Evolutionary conservation across 2,888 invertebrate species (phyloP).

Genomic region (Latrodectus hesperus): DNA sequence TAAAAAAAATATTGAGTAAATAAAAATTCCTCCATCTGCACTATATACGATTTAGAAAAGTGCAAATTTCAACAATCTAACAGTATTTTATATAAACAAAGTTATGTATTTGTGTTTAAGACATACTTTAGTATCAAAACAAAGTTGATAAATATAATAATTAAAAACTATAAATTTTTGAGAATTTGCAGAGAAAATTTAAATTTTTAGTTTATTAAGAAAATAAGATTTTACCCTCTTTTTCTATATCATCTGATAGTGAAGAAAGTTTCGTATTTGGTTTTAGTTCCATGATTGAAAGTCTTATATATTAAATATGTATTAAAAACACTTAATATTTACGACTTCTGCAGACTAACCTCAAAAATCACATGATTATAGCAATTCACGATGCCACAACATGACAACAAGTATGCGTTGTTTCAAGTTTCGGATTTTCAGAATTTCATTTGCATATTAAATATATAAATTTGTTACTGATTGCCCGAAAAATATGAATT

Average conservation of each 20-base stretch:
- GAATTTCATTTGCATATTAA: background rate
- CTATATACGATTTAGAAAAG: too few species aligned
- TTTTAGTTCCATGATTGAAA: constrained; percentile 36
- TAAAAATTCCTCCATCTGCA: too few species aligned
- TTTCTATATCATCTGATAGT: constrained; percentile 74
- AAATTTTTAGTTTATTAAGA: background rate
- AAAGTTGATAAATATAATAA: too few species aligned
- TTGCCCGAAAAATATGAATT: too few species aligned
- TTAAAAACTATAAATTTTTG: too few species aligned
- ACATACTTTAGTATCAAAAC: too few species aligned
- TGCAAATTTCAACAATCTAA: too few species aligned
- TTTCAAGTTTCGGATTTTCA: background rate
- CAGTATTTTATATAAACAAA: too few species aligned
- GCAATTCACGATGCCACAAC: constrained; percentile 29
- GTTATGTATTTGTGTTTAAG: too few species aligned
- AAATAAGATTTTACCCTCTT: constrained; percentile 72
- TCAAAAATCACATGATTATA: constrained; percentile 63
- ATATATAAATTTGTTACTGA: too few species aligned
- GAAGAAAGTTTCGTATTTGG: constrained; percentile 69
- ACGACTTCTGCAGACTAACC: background rate
- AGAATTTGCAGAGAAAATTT: too few species aligned
- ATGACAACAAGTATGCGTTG: background rate
- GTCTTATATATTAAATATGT: background rate
- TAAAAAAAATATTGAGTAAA: too few species aligned
- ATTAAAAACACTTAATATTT: background rate